These are phyloP conservation scores for Macropodus opercularis DNA, from an alignment of 2,797 vertebrate genomes.

Conservation along the genomic window DNA sequence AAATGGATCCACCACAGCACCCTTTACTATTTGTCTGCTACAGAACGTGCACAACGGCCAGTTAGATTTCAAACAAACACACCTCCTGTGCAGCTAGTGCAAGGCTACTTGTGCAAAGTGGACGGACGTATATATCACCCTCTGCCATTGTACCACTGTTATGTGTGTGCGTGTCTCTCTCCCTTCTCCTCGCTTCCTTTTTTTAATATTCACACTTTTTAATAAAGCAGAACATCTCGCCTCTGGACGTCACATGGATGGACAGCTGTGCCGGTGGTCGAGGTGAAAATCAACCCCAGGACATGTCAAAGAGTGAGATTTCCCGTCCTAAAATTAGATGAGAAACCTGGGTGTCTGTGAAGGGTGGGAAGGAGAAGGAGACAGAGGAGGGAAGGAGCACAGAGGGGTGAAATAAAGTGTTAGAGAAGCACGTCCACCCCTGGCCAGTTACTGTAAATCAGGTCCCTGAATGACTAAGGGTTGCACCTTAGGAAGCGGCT, in stretches of 20 bases:
- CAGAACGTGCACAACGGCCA: constrained; percentile 48
- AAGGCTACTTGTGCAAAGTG: constrained; percentile 60
- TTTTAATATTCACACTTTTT: constrained; percentile 80
- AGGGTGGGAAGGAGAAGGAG: constrained; percentile 64
- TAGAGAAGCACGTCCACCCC: constrained; percentile 76
- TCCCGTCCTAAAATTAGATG: constrained; percentile 82
- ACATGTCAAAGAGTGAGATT: constrained; percentile 84
- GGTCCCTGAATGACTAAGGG: constrained; percentile 76
- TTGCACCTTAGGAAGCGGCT: constrained; percentile 81
- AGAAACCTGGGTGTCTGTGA: constrained; percentile 78
- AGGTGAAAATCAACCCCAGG: constrained; percentile 85
- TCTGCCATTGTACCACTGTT: constrained; percentile 42
- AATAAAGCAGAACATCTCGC: constrained; percentile 80
- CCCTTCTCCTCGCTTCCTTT: constrained; percentile 7
- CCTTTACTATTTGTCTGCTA: constrained; percentile 62
- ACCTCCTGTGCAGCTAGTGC: constrained; percentile 46
- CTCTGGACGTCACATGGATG: constrained; percentile 72
- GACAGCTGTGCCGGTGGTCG: constrained; percentile 83
- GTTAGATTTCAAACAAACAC: constrained; percentile 75
- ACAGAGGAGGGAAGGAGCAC: constrained; percentile 42
- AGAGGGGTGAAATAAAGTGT: constrained; percentile 73
- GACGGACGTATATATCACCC: constrained; percentile 65
- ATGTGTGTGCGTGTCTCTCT: constrained; percentile 50
- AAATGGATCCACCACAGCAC: constrained; percentile 65
- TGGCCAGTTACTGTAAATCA: constrained; percentile 83